Conservation (phyloP, 2,797 vertebrate species). For the Xenentodon cancila region DNA sequence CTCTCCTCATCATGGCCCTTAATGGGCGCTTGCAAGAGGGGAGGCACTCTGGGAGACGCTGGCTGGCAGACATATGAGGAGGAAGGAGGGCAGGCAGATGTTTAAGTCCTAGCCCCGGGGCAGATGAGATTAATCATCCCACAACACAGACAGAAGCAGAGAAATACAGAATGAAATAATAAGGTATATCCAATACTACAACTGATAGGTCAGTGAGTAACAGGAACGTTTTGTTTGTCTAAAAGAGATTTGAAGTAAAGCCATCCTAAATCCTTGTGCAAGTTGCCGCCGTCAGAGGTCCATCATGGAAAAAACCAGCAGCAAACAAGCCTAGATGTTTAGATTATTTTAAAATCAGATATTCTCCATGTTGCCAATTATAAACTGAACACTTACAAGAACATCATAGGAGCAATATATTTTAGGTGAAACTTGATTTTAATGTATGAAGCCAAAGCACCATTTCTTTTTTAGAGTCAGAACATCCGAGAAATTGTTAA, state of each 20-base stretch:
- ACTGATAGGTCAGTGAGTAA: neutral
- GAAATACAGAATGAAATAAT: slow-evolving; percentile 29
- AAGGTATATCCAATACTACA: slow-evolving; percentile 25
- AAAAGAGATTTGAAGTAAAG: slow-evolving; percentile 22
- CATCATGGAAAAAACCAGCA: slow-evolving; percentile 2
- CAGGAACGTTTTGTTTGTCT: slow-evolving; percentile 14
- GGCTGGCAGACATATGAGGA: slow-evolving; percentile 56
- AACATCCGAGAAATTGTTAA: slow-evolving; percentile 27
- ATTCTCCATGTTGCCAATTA: neutral
- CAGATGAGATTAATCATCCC: slow-evolving; percentile 75
- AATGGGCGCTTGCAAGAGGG: slow-evolving; percentile 59
- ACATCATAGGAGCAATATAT: neutral
- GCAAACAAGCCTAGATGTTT: neutral
- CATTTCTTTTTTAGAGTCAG: slow-evolving; percentile 15
- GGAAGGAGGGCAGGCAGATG: slow-evolving; percentile 73
- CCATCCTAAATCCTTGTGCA: slow-evolving; percentile 22
- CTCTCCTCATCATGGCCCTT: slow-evolving; percentile 56
- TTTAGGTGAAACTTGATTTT: neutral
- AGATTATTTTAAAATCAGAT: neutral
- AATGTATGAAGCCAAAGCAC: slow-evolving; percentile 4
- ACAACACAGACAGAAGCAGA: slow-evolving; percentile 48
- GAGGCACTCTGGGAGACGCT: slow-evolving; percentile 59
- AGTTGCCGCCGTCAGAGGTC: slow-evolving; percentile 2
- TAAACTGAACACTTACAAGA: too few relatives aligned
- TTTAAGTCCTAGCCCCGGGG: slow-evolving; percentile 74